Conservation (phyloP, 2,888 invertebrate species). For the Volucella zonaria region DNA sequence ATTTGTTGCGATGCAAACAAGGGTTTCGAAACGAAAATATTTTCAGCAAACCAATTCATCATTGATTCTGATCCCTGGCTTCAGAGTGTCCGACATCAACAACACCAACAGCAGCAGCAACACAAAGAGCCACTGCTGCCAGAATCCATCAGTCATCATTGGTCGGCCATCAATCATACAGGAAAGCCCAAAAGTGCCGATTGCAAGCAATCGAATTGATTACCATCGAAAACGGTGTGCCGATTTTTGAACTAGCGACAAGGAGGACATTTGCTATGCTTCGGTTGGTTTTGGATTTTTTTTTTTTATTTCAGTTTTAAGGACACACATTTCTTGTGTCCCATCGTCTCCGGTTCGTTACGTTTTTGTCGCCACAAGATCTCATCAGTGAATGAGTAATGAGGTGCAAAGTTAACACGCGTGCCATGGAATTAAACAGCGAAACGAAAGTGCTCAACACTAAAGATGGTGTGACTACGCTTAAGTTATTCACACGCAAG, state of each 20-base stretch:
- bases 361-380: slow-evolving; percentile 22
- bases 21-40: slow-evolving; percentile 41
- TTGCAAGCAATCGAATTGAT: slow-evolving; percentile 67
- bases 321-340: slow-evolving; percentile 33
- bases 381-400: slow-evolving; percentile 57
- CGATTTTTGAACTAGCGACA: slow-evolving; percentile 47
- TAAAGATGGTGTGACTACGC: slow-evolving; percentile 50
- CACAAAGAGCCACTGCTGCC: slow-evolving; percentile 12
- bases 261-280: slow-evolving; percentile 2
- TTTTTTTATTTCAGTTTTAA: slow-evolving; percentile 15
- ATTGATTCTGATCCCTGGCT: slow-evolving; percentile 41
- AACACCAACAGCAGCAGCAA: slow-evolving; percentile 34
- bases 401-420: slow-evolving; percentile 58
- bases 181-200: slow-evolving; percentile 51
- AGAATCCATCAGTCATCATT: slow-evolving; percentile 68
- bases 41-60: slow-evolving; percentile 65
- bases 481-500: slow-evolving; percentile 65
- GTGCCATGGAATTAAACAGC: slow-evolving; percentile 47
- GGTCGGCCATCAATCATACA: slow-evolving; percentile 70
- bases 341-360: background rate
- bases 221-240: slow-evolving; percentile 66
- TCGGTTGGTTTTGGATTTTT: slow-evolving; percentile 10
- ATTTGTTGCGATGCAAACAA: slow-evolving; percentile 62
- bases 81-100: slow-evolving; percentile 53
- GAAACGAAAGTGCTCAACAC: slow-evolving; percentile 17